These are phyloP conservation scores for Melipona beecheii DNA, from an alignment of 2,888 invertebrate genomes.

Conservation along the genomic window DNA sequence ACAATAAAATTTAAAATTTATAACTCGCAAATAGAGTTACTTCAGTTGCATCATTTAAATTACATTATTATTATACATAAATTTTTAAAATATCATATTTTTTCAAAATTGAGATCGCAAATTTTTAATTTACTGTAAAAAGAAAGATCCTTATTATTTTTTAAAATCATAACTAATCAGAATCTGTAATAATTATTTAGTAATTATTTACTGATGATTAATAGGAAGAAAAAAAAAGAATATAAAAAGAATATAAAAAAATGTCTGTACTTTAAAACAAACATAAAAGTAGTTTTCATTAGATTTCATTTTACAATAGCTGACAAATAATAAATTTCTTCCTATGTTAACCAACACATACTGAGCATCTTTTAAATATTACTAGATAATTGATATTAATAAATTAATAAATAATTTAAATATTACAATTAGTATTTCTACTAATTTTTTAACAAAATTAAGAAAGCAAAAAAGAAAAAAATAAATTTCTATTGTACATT, in stretches of 20 bases:
- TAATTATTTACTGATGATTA: background rate
- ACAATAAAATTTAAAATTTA: conserved; percentile 26
- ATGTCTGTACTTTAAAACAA: background rate
- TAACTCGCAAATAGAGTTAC: conserved; percentile 25
- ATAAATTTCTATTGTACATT: background rate
- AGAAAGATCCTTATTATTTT: background rate
- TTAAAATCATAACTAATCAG: background rate
- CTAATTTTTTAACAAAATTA: background rate
- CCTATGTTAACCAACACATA: conserved; percentile 15
- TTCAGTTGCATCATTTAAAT: background rate
- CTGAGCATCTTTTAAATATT: background rate
- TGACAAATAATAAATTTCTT: conserved; percentile 1
- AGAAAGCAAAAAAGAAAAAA: background rate
- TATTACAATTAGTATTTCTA: background rate
- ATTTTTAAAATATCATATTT: conserved; percentile 4
- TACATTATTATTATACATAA: conserved; percentile 1
- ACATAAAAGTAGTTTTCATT: background rate
- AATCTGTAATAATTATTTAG: background rate
- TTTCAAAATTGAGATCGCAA: conserved; percentile 20
- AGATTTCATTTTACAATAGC: background rate
- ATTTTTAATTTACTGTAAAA: conserved; percentile 1
- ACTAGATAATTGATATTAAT: background rate
- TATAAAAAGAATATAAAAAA: background rate
- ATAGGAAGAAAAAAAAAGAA: background rate
- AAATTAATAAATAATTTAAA: too few relatives aligned